A percentile compares a stretch with the other conserved stretches of the same genome.
phyloP scores from a whole-genome alignment of 2,888 invertebrate genomes.

The Callyntrura sp. region DNA sequence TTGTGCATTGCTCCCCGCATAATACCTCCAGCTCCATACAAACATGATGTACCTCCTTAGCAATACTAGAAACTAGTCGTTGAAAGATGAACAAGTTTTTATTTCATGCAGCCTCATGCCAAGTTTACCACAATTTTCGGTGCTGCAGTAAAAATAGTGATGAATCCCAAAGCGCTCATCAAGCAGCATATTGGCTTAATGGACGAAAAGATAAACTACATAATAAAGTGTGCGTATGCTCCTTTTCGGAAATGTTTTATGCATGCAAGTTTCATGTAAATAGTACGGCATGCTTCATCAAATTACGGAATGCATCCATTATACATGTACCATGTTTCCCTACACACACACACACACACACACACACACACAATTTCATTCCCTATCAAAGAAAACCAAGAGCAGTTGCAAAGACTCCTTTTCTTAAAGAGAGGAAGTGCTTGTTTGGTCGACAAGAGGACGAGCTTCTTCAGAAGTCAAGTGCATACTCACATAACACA shows the following conservation, averaged over 20 bases:
- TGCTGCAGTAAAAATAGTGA: constrained; percentile 36
- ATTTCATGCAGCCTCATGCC: not conserved
- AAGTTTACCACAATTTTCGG: constrained; percentile 14
- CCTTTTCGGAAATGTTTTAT: constrained; percentile 26
- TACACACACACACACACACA: too few relatives aligned
- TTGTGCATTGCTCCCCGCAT: too few relatives aligned
- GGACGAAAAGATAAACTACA: constrained; percentile 35
- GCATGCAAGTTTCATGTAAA: not conserved
- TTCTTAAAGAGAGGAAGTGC: constrained; percentile 16
- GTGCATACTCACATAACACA: not conserved
- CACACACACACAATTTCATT: not conserved
- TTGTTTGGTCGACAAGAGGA: constrained; percentile 6
- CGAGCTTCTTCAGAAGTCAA: constrained; percentile 39
- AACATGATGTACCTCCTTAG: too few relatives aligned
- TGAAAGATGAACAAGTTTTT: not conserved
- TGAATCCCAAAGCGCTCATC: constrained; percentile 46
- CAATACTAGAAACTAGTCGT: too few relatives aligned
- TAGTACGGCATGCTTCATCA: not conserved
- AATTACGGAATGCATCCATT: not conserved
- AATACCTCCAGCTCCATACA: too few relatives aligned
- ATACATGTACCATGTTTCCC: not conserved
- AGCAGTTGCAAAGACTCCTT: not conserved
- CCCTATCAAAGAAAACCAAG: not conserved
- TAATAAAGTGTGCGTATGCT: not conserved
- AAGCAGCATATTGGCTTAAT: constrained; percentile 25